Evolutionary conservation across 2,113 vertebrate species (phyloP), one percentile per base, ranked within the genome.

Genomic region (Arizona elegans): DNA sequence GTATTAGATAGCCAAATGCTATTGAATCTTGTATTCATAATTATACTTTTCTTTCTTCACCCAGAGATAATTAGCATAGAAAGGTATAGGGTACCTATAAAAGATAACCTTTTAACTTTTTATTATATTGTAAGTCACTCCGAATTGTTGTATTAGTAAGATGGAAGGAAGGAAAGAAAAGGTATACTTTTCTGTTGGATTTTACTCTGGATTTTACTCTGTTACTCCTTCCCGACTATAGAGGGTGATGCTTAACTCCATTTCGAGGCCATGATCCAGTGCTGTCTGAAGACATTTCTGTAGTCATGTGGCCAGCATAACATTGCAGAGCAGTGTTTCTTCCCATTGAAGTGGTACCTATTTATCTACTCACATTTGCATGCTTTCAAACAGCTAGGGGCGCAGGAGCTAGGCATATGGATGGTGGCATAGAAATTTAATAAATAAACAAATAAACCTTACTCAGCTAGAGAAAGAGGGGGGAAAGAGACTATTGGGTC

Each of bases 61-160:
- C 95, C 94, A 92, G 97, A 95, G 95, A 96, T 96, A 97, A 96
- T 91, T 92, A 96, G 94, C 94, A 56, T 92, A 94, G 93, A 96
- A 96, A 97, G 97, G 96, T 93, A 91, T 88, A 96, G 96, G 97
- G 96, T 97, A 96, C 95, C 96, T 97, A 97, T 96, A 96, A 98
- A 96, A 94, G 96, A 96, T 96, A 97, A 93, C 94, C 85, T 93
- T 92, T 70, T 70, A 70, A 70, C 5, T 70, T 70, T 65, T 70
- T n/a, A 70, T 70, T 70, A 70, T 13, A 70, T 70, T 70, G 29
- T 70, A 70, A 12, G 23, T 9, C 58, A 59, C 8, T 62, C 29
- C n/a, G 29, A n/a, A 15, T 70, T 70, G 62, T n/a, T 70, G 12
- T n/a, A 70, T 70, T 70, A 70, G 62, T 70, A 29, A 70, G 29